Evolutionary conservation across 2,888 invertebrate species (phyloP).

Genomic region (Uropetala carovei): DNA sequence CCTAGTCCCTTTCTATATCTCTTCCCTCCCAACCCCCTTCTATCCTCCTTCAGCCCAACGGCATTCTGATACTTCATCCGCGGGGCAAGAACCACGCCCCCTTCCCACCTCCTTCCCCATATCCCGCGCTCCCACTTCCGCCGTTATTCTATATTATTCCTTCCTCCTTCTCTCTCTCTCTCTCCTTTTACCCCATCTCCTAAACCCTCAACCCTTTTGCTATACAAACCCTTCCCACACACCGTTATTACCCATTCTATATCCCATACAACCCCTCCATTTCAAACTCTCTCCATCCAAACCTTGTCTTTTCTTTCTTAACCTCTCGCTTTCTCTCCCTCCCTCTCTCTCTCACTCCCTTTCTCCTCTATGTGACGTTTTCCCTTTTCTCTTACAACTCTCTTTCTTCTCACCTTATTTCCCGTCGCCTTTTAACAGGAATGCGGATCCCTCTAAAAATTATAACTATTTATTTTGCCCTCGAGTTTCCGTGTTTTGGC

Average conservation of each 20-base stretch:
- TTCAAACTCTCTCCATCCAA: no score
- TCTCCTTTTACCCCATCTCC: not conserved
- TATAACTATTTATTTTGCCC: no score
- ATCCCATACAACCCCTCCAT: no score
- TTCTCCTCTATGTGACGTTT: not conserved
- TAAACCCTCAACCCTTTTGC: not conserved
- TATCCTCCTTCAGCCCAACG: not conserved
- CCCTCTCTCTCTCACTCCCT: not conserved
- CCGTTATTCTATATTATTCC: not conserved
- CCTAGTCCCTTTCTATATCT: no score
- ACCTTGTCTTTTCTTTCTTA: not conserved
- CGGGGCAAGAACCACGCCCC: not conserved
- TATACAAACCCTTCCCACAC: not conserved
- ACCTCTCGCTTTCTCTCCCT: not conserved
- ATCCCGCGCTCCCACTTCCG: no score
- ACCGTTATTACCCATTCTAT: no score
- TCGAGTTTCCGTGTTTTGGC: no score
- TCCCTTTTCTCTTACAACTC: no score
- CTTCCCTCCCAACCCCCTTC: not conserved
- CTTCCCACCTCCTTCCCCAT: not conserved
- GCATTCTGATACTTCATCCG: constrained; percentile 34
- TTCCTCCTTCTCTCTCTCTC: not conserved
- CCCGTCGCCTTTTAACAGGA: no score
- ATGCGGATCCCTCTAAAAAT: no score
- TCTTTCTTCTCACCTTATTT: no score